Evolutionary conservation across 2,888 invertebrate species (phyloP), one percentile per base, ranked within the genome.

Genomic region (Dynastes grantii): DNA sequence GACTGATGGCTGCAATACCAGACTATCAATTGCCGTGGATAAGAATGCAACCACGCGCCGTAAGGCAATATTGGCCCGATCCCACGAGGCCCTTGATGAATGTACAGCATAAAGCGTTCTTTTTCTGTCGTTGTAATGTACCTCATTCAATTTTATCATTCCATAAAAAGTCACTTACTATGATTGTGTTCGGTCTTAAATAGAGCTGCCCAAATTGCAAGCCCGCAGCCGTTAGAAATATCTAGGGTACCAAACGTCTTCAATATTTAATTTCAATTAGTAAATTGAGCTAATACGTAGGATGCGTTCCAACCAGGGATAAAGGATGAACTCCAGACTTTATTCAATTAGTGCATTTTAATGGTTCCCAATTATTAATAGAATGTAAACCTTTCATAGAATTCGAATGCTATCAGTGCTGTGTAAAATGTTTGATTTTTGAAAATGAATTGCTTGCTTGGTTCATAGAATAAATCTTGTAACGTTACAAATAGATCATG

Each of bases 81-180:
- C 79, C 45, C 79, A 49, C 58, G 79, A 51, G 78, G 76, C 76
- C 63, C 67, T 67, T 79, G 79, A 79, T 79, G 77, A 79, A 79
- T 79, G 79, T 64, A 77, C 73, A 40, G 58, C 73, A 79, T 75
- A 77, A 77, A 58, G 73, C 78, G 77, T 77, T 65, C 77, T 45
- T 45, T 77, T 77, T 77, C 79, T 79, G 79, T 77, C 79, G 70
- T 75, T 58, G 78, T 76, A 78, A 78, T 68, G 76, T 76, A 65
- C 73, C 80, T 76, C 75, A 79, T 81, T 80, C 81, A 80, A 80
- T 81, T 81, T 80, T 78, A 78, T 80, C 80, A 81, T 81, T 82
- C 78, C 76, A 82, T 82, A 82, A 81, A 82, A 82, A 81, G 75
- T 79, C 82, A 81, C 81, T 81, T 77, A 78, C 76, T 78, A 79